Percentiles rank a stretch among this genome's conserved stretches.
Evolutionary conservation across 2,113 vertebrate species (phyloP).

Genomic region (Esox niger): DNA sequence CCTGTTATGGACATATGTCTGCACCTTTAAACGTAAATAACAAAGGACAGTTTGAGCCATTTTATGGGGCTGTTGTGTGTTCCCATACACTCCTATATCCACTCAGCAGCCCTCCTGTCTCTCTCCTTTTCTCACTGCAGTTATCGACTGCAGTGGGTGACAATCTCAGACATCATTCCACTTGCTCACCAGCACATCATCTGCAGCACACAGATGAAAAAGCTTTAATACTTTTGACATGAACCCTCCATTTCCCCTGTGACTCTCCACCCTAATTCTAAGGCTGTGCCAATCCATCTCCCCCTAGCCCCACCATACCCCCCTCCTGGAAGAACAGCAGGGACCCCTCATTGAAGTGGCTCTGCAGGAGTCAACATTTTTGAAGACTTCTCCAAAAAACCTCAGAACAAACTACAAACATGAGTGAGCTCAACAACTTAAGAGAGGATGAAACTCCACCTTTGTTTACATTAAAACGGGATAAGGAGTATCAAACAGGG

Average conservation of each 20-base stretch:
- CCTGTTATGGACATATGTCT: too few relatives aligned
- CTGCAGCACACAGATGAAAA: not conserved
- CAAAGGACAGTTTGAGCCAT: not conserved
- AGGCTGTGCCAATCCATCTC: not conserved
- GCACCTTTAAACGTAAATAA: not conserved
- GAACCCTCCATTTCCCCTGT: not conserved
- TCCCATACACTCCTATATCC: not conserved
- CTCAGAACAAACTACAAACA: constrained; percentile 6
- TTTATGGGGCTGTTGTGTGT: not conserved
- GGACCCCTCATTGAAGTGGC: constrained; percentile 41
- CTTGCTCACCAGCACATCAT: not conserved
- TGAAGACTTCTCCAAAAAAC: constrained; percentile 38
- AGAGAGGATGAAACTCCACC: not conserved
- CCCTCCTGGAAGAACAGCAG: constrained; percentile 13
- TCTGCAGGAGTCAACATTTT: constrained; percentile 35
- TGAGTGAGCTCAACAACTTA: not conserved
- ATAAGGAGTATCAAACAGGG: not conserved
- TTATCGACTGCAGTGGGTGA: not conserved
- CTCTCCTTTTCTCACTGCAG: not conserved
- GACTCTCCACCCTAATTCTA: not conserved
- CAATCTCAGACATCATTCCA: not conserved
- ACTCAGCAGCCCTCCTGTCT: not conserved
- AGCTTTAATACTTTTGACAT: not conserved
- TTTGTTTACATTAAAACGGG: not conserved
- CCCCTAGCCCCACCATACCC: not conserved